Evolutionary conservation across 2,888 invertebrate genomes (phyloP).

Genomic region (Rutpela maculata): DNA sequence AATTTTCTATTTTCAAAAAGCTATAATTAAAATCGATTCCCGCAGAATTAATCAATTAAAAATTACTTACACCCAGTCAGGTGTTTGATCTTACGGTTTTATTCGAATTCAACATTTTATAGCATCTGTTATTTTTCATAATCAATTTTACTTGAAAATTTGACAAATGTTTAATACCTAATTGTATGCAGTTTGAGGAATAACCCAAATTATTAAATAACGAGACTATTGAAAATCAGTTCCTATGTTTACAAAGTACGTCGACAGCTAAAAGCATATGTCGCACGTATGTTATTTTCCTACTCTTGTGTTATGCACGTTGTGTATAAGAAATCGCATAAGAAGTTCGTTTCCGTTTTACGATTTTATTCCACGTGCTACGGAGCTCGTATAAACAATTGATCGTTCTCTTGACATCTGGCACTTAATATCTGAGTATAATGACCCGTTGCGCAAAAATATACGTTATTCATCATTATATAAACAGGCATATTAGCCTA

Average conservation of each 20-base stretch:
- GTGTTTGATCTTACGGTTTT: too few relatives aligned
- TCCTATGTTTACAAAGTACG: slow-evolving; percentile 53
- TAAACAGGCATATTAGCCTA: not conserved
- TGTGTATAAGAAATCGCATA: slow-evolving; percentile 58
- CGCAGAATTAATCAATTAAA: too few relatives aligned
- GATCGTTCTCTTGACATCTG: slow-evolving; percentile 57
- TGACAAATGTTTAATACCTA: too few relatives aligned
- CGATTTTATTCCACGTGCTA: slow-evolving; percentile 64
- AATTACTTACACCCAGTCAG: too few relatives aligned
- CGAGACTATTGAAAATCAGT: slow-evolving; percentile 32
- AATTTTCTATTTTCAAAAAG: too few relatives aligned
- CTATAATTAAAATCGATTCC: too few relatives aligned
- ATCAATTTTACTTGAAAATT: too few relatives aligned
- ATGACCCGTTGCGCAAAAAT: slow-evolving; percentile 19
- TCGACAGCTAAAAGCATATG: slow-evolving; percentile 55
- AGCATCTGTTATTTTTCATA: too few relatives aligned
- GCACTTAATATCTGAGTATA: slow-evolving; percentile 38
- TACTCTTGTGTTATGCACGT: slow-evolving; percentile 53
- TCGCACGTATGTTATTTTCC: slow-evolving; percentile 56
- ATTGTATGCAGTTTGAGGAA: not conserved
- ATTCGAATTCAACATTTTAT: too few relatives aligned
- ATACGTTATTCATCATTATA: not conserved
- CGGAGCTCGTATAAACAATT: slow-evolving; percentile 57
- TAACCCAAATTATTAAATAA: not conserved
- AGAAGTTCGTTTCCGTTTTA: slow-evolving; percentile 65